Evolutionary conservation across 2,113 vertebrate species (phyloP).

Genomic region (Mungos mungo): DNA sequence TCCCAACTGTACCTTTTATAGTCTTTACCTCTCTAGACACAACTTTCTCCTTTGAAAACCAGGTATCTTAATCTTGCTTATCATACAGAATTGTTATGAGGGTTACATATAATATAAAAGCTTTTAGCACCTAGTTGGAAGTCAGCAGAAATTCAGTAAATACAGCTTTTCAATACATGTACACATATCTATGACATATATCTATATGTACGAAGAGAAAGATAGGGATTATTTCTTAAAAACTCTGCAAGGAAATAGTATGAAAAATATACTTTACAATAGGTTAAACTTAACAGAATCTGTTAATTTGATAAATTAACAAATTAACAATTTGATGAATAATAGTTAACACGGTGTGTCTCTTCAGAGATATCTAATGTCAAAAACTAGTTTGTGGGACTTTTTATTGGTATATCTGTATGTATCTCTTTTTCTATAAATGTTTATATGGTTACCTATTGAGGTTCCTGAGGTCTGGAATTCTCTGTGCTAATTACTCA

Average conservation of each 20-base stretch:
- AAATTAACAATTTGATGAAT: not conserved
- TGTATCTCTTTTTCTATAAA: not conserved
- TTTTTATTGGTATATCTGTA: not conserved
- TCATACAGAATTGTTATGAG: not conserved
- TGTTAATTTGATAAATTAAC: not conserved
- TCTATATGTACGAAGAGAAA: not conserved
- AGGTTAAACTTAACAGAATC: not conserved
- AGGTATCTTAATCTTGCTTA: not conserved
- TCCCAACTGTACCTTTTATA: not conserved
- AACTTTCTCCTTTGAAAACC: not conserved
- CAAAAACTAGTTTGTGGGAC: not conserved
- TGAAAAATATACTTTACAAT: not conserved
- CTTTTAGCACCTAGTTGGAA: not conserved
- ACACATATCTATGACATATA: not conserved
- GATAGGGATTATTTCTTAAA: not conserved
- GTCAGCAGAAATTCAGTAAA: not conserved
- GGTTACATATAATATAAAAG: not conserved
- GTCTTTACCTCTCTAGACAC: not conserved
- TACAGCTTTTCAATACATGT: not conserved
- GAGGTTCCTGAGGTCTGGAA: too few relatives aligned
- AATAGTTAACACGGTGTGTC: not conserved
- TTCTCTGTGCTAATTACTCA: not conserved
- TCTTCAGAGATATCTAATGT: not conserved
- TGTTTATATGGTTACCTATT: too few relatives aligned
- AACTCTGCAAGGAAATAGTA: not conserved